A percentile compares a stretch with the other conserved stretches of the same genome.
These are phyloP conservation scores for Amphiura filiformis DNA, from an alignment of 35 echinoderm and acorn worm species.

Conservation along the genomic window DNA sequence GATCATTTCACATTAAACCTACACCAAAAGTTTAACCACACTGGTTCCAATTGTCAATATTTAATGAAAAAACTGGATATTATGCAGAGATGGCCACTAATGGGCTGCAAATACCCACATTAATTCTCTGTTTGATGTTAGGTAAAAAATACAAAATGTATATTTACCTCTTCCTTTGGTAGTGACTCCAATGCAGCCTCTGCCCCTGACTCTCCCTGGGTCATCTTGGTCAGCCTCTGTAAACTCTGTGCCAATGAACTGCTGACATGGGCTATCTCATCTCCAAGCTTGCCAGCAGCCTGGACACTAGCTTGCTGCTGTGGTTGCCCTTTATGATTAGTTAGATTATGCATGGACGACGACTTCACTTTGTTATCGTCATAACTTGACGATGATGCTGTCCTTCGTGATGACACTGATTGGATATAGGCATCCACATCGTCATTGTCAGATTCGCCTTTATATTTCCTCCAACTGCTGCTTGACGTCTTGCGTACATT, in stretches of 20 bases:
- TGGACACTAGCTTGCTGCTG: constrained; percentile 27
- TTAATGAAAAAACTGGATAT: too few relatives aligned
- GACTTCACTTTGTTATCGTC: constrained; percentile 27
- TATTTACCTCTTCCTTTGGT: neutral
- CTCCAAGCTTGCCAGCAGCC: constrained; percentile 31
- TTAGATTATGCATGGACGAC: constrained; percentile 11
- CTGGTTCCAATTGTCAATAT: too few relatives aligned
- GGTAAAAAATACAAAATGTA: too few relatives aligned
- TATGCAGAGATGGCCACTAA: too few relatives aligned
- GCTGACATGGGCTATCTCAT: constrained; percentile 58
- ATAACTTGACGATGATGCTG: constrained; percentile 6
- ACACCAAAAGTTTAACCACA: too few relatives aligned
- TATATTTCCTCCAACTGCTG: neutral
- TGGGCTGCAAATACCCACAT: too few relatives aligned
- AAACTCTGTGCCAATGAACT: constrained; percentile 52
- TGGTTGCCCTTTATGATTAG: neutral
- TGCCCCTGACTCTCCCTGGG: neutral
- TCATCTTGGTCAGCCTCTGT: constrained; percentile 48
- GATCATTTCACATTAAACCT: too few relatives aligned
- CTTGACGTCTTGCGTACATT: constrained; percentile 31
- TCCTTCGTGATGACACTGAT: constrained; percentile 17
- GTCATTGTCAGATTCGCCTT: constrained; percentile 32
- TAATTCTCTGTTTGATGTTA: too few relatives aligned
- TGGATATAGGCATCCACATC: constrained; percentile 46
- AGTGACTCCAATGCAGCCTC: neutral